These are phyloP conservation scores for Bugulina stolonifera DNA, from an alignment of 2,888 invertebrate genomes.

Conservation along the genomic window DNA sequence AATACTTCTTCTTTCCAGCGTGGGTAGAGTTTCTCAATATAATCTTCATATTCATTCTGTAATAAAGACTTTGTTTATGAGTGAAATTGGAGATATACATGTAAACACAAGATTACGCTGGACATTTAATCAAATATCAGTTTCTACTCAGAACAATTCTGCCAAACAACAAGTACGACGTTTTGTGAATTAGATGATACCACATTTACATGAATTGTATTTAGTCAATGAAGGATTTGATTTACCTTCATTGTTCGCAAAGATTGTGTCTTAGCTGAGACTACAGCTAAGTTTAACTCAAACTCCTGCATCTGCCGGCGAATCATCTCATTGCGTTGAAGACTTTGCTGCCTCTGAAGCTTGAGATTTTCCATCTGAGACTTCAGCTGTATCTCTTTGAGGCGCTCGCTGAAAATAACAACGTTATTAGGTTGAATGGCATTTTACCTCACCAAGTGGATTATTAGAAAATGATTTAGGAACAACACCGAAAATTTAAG, in stretches of 20 bases:
- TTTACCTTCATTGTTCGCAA: background rate
- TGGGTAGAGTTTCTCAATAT: conserved; percentile 45
- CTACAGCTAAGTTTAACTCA: background rate
- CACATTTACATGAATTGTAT: no score
- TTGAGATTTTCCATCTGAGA: conserved; percentile 16
- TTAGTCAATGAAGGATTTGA: no score
- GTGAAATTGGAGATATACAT: no score
- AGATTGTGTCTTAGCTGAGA: conserved; percentile 13
- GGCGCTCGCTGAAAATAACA: background rate
- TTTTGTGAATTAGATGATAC: no score
- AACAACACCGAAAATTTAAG: no score
- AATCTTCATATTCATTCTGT: conserved; percentile 42
- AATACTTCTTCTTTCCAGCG: conserved; percentile 39
- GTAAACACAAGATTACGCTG: no score
- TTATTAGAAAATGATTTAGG: no score
- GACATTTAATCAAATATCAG: no score
- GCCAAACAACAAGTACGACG: no score
- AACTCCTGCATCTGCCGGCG: conserved; percentile 17
- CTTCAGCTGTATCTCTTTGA: conserved; percentile 14
- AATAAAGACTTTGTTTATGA: conserved; percentile 19
- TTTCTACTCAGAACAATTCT: no score
- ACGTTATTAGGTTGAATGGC: no score
- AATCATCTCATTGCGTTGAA: conserved; percentile 4
- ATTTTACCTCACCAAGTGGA: no score
- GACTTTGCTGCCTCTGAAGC: background rate